These are phyloP conservation scores for Beris morrisii DNA, from an alignment of 2,888 invertebrate genomes.

Conservation along the genomic window DNA sequence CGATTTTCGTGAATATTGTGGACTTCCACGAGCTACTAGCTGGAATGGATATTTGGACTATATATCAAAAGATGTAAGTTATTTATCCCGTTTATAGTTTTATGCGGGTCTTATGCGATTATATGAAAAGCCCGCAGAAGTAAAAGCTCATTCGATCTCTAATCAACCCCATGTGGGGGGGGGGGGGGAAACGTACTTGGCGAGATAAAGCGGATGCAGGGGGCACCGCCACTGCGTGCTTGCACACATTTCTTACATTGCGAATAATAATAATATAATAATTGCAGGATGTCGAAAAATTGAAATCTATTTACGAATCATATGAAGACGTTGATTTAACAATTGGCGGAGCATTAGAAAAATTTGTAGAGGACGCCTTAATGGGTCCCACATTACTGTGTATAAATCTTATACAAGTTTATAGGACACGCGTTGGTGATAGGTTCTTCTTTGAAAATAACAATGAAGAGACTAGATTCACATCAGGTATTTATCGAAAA, in stretches of 20 bases:
- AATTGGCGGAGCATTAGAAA: constrained; percentile 81
- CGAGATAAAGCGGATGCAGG: too few relatives aligned
- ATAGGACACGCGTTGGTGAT: constrained; percentile 81
- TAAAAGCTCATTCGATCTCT: too few relatives aligned
- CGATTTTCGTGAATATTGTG: constrained; percentile 8
- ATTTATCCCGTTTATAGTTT: background rate
- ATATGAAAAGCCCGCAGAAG: too few relatives aligned
- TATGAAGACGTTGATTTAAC: constrained; percentile 85
- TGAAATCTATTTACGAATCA: constrained; percentile 67
- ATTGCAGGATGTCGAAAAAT: constrained; percentile 60
- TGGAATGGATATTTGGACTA: constrained; percentile 11
- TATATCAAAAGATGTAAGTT: constrained; percentile 11
- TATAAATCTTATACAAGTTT: constrained; percentile 85
- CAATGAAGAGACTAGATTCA: constrained; percentile 41
- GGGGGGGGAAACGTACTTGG: too few relatives aligned
- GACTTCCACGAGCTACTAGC: background rate
- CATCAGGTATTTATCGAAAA: too few relatives aligned
- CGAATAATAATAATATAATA: background rate
- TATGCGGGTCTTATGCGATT: too few relatives aligned
- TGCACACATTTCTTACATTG: too few relatives aligned
- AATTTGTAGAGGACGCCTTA: constrained; percentile 72
- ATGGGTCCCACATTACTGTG: constrained; percentile 88
- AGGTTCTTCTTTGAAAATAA: constrained; percentile 78
- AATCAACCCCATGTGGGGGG: too few relatives aligned
- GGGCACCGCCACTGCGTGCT: too few relatives aligned